phyloP scores from a whole-genome alignment of 2,888 invertebrate species.

The Trachelus tabidus region DNA sequence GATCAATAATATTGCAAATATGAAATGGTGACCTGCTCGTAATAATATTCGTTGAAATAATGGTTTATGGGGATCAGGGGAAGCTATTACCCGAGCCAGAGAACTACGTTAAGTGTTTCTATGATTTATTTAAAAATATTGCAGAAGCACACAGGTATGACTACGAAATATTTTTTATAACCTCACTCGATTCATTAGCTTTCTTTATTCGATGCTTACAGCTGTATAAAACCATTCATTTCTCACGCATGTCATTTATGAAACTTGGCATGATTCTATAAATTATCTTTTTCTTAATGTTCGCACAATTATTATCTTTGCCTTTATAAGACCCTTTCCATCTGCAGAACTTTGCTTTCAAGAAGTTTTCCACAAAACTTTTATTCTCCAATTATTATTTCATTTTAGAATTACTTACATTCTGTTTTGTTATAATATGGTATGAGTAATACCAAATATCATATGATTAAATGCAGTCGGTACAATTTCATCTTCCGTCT shows the following conservation, averaged over 20 bases:
- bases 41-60: slow-evolving; percentile 43
- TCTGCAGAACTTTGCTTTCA: neutral
- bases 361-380: too few species aligned
- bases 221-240: slow-evolving; percentile 28
- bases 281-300: neutral
- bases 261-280: neutral
- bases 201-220: slow-evolving; percentile 54
- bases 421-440: too few species aligned
- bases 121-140: slow-evolving; percentile 66
- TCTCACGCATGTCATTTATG: slow-evolving; percentile 22
- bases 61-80: slow-evolving; percentile 58
- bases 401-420: too few species aligned
- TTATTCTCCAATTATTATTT: too few species aligned
- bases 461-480: too few species aligned
- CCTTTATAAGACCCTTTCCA: neutral
- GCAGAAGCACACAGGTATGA: slow-evolving; percentile 66
- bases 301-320: too few species aligned
- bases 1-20: slow-evolving; percentile 64
- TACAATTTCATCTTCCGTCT: too few species aligned
- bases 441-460: too few species aligned
- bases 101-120: slow-evolving; percentile 65
- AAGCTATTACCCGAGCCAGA: slow-evolving; percentile 66
- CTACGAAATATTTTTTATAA: slow-evolving; percentile 39
- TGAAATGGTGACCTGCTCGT: slow-evolving; percentile 54
- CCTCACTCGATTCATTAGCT: slow-evolving; percentile 40